phyloP scores from a whole-genome alignment of 2,888 invertebrate species.

The Yponomeuta plumbellus region DNA sequence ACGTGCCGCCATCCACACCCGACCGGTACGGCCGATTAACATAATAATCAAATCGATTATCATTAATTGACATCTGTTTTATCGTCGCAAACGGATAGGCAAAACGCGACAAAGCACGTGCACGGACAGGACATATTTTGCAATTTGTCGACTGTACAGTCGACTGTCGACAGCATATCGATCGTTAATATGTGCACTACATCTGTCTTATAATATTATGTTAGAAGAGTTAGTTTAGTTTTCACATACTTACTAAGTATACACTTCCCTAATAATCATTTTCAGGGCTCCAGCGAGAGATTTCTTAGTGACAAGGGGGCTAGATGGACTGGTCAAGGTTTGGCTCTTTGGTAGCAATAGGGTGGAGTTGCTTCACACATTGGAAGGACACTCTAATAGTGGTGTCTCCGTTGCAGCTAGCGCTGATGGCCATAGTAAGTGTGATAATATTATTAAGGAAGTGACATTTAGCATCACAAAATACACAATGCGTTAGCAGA shows the following conservation, averaged over 20 bases:
- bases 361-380: conserved; percentile 83
- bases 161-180: too few relatives aligned
- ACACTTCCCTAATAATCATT: conserved; percentile 20
- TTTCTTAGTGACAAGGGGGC: conserved; percentile 91
- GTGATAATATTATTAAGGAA: too few relatives aligned
- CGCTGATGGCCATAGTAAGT: conserved; percentile 89
- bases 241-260: too few relatives aligned
- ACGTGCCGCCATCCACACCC: conserved; percentile 29
- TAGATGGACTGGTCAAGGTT: conserved; percentile 93
- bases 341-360: conserved; percentile 85
- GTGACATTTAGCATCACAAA: too few relatives aligned
- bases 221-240: too few relatives aligned
- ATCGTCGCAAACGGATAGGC: neutral
- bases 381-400: conserved; percentile 93
- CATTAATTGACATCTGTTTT: conserved; percentile 17
- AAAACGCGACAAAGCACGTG: neutral
- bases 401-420: conserved; percentile 95
- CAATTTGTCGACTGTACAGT: too few relatives aligned
- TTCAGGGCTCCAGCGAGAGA: conserved; percentile 77
- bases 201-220: too few relatives aligned
- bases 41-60: conserved; percentile 31
- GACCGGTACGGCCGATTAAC: conserved; percentile 36
- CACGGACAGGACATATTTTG: too few relatives aligned
- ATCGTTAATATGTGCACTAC: too few relatives aligned
- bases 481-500: too few relatives aligned